phyloP scores from a whole-genome alignment of 2,888 invertebrate genomes.

The Cancer borealis region DNA sequence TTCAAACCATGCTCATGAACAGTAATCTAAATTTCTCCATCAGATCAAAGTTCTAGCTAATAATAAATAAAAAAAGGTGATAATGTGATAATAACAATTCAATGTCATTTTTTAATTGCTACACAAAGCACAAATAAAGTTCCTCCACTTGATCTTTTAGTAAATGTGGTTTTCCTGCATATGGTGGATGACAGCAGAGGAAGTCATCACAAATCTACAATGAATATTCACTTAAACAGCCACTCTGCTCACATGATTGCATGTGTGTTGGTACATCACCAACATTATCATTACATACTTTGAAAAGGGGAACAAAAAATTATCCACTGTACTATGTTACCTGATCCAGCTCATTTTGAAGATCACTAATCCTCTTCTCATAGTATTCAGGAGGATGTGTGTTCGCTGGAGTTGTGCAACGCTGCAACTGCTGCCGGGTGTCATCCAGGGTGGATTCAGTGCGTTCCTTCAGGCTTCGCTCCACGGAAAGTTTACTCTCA shows the following conservation, averaged over 20 bases:
- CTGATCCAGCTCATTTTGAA: conserved; percentile 84
- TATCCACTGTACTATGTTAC: conserved; percentile 33
- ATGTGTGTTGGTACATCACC: neutral
- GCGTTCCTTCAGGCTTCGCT: conserved; percentile 87
- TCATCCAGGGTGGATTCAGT: conserved; percentile 85
- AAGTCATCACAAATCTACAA: neutral
- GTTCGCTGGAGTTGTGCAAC: conserved; percentile 79
- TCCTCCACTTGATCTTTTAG: no score
- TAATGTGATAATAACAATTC: no score
- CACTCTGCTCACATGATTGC: neutral
- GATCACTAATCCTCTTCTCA: conserved; percentile 80
- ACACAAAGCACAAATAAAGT: no score
- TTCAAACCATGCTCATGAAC: no score
- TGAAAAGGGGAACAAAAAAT: neutral
- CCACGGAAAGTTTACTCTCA: conserved; percentile 87
- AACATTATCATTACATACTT: no score
- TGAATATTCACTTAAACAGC: neutral
- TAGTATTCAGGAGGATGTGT: conserved; percentile 78
- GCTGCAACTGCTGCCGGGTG: conserved; percentile 80
- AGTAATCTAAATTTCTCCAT: no score
- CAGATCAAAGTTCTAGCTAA: no score
- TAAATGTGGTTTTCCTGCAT: neutral
- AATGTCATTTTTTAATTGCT: no score
- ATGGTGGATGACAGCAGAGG: neutral
- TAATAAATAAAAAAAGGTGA: no score